Evolutionary conservation across 2,113 vertebrate species (phyloP).

Genomic region (Elephas maximus): DNA sequence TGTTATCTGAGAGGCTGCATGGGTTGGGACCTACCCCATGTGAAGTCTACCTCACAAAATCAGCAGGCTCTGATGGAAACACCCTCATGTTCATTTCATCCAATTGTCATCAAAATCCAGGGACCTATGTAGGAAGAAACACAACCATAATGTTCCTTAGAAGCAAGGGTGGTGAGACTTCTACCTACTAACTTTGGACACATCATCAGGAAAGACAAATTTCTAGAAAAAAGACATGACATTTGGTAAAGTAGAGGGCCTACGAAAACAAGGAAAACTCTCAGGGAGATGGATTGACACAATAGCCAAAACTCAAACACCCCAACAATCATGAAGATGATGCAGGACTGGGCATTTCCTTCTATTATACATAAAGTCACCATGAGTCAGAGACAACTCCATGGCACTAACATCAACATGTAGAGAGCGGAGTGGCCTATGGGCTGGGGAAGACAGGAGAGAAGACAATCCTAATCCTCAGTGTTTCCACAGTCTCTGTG

Average conservation of each 20-base stretch:
- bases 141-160: neutral
- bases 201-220: neutral
- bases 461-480: neutral
- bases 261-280: neutral
- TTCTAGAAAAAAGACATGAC: neutral
- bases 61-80: neutral
- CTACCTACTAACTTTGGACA: neutral
- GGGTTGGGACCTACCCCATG: neutral
- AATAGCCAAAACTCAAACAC: neutral
- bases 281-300: neutral
- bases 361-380: neutral
- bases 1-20: neutral
- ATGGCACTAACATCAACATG: neutral
- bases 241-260: neutral
- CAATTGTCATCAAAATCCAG: neutral
- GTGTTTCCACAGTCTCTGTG: neutral
- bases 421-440: neutral
- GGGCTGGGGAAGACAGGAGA: neutral
- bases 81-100: constrained; percentile 1
- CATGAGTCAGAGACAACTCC: neutral
- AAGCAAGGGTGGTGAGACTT: neutral
- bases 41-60: neutral
- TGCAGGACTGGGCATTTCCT: neutral
- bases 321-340: neutral
- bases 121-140: neutral